Evolutionary conservation across 2,888 invertebrate species (phyloP), one percentile per base, ranked within the genome.

Genomic region (Spodoptera littoralis): DNA sequence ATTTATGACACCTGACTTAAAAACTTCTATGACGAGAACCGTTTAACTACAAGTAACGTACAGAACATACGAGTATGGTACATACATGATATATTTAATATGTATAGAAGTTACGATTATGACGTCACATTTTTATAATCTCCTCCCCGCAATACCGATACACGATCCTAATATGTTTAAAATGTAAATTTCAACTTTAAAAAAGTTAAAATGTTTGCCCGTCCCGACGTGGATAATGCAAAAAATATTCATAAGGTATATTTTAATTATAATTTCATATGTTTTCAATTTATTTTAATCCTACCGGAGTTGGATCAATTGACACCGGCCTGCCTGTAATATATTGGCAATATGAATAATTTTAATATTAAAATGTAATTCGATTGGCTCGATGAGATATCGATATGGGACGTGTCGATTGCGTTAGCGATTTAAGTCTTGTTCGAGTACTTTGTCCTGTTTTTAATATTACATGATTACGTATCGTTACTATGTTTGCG

Each of bases 211-310:
- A 87, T 88, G 84, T 87, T 86, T 84, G 78, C 79, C 74, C 58
- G 69, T 67, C 64, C 68, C 60, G 80, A 73, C 70, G 60, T 55
- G 70, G 66, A 68, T 82, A 84, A 86, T 79, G 82, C 77, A 80
- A 82, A 85, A 86, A 81, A 84, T 86, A 86, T 87, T 85, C 85
- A 87, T 82, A 82, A 81, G 82, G 82, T 77, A 85, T 87, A 89
- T 88, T 89, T 90, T 90, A 91, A 92, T 91, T 90, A 88, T 89
- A 88, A 87, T 85, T 86, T 84, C 82, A 83, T 83, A 83, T 85
- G 81, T 82, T 82, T 82, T 68, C 80, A 75, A 82, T 77, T 83
- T 83, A 83, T 86, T 87, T 36, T 88, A 89, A 90, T 87, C 87
- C 88, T 71, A 78, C 74, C 72, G 79, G 70, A 76, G 79, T 77